Conservation (phyloP, 2,888 invertebrate genomes). For the Apamea anceps region DNA sequence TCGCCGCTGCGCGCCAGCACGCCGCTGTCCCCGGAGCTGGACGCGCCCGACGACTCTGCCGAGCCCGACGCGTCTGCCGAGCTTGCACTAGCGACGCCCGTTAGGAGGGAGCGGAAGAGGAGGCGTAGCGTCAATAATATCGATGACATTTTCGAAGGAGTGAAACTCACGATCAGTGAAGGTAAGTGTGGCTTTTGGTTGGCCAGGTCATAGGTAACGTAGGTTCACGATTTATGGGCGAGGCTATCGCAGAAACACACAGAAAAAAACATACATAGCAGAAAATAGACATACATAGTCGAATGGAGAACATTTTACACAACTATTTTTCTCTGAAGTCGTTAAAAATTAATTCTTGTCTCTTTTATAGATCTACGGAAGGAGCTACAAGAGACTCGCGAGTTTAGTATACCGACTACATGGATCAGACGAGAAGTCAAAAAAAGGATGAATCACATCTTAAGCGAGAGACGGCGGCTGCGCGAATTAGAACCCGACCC, state of each 20-base stretch:
- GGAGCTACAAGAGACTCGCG: slow-evolving; percentile 54
- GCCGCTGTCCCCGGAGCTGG: slow-evolving; percentile 2
- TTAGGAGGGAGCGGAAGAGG: slow-evolving; percentile 72
- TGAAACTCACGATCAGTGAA: slow-evolving; percentile 69
- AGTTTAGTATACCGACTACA: slow-evolving; percentile 70
- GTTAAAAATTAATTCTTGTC: not conserved
- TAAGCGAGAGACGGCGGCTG: slow-evolving; percentile 53
- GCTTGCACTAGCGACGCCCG: not conserved
- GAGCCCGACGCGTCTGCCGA: slow-evolving; percentile 26
- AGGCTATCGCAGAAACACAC: not conserved
- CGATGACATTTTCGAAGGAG: slow-evolving; percentile 62
- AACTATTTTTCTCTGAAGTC: not conserved
- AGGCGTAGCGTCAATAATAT: slow-evolving; percentile 60
- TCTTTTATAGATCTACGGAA: slow-evolving; percentile 61
- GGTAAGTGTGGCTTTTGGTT: slow-evolving; percentile 63
- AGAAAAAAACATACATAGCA: not conserved
- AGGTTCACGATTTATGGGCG: not conserved
- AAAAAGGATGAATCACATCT: slow-evolving; percentile 65
- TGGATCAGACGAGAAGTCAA: slow-evolving; percentile 71
- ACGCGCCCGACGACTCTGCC: slow-evolving; percentile 26
- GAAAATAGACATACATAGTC: not conserved
- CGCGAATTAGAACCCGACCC: slow-evolving; percentile 38
- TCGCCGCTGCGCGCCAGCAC: slow-evolving; percentile 22
- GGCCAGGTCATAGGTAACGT: not conserved
- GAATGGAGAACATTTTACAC: not conserved